Evolutionary conservation across 2,113 vertebrate genomes (phyloP).

Genomic region (Lamprologus lemairii): DNA sequence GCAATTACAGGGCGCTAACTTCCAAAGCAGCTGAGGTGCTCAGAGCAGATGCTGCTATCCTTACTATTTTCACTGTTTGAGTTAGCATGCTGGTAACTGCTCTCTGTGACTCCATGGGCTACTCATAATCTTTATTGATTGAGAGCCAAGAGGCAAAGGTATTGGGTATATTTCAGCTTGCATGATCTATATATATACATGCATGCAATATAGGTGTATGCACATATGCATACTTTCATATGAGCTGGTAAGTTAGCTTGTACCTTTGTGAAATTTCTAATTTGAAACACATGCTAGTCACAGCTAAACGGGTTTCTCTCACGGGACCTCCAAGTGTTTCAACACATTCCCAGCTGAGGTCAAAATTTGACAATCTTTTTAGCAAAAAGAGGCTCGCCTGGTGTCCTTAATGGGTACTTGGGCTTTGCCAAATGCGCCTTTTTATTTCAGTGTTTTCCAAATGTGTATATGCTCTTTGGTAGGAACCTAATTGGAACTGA

Average conservation of each 20-base stretch:
- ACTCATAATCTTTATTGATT: neutral
- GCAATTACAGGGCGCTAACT: slow-evolving; percentile 60
- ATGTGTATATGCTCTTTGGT: slow-evolving; percentile 38
- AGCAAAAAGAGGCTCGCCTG: slow-evolving; percentile 1
- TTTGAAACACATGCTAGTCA: slow-evolving; percentile 61
- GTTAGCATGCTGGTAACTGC: neutral
- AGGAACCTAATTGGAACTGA: slow-evolving; percentile 61
- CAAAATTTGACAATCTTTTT: slow-evolving; percentile 42
- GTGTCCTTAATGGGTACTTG: neutral
- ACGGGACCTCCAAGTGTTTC: slow-evolving; percentile 59
- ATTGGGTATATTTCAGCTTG: neutral
- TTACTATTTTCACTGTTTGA: neutral
- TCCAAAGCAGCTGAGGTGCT: slow-evolving; percentile 38
- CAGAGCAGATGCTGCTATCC: slow-evolving; percentile 61
- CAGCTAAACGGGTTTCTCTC: slow-evolving; percentile 60
- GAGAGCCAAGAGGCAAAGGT: neutral
- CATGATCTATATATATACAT: neutral
- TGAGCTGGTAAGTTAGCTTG: slow-evolving; percentile 20
- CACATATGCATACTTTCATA: neutral
- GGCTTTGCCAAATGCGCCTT: slow-evolving; percentile 12
- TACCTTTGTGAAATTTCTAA: slow-evolving; percentile 47
- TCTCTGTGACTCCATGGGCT: neutral
- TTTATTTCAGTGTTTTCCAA: slow-evolving; percentile 20
- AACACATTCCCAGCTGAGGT: slow-evolving; percentile 41
- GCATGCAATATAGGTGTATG: neutral